Evolutionary conservation across 2,797 vertebrate genomes (phyloP).

Genomic region (Botia kubotai): DNA sequence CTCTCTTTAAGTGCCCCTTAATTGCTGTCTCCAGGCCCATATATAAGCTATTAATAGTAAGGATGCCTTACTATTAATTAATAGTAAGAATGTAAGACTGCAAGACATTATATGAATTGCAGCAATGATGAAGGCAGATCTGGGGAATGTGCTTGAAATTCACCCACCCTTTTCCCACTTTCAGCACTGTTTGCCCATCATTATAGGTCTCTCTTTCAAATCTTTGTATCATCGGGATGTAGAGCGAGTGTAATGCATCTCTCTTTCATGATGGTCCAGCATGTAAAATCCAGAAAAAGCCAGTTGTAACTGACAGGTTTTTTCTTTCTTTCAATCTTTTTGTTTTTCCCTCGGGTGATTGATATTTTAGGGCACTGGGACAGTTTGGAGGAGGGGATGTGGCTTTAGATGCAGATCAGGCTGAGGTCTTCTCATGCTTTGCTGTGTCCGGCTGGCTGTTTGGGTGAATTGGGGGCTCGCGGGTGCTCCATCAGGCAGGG

Average conservation of each 20-base stretch:
- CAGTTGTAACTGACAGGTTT: conserved; percentile 44
- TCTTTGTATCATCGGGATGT: conserved; percentile 55
- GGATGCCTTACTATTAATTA: too few relatives aligned
- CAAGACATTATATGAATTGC: neutral
- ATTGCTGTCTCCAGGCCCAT: conserved; percentile 44
- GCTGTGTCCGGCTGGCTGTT: conserved; percentile 19
- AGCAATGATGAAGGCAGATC: neutral
- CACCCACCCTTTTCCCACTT: conserved; percentile 1
- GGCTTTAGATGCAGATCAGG: conserved; percentile 63
- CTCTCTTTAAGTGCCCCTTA: conserved; percentile 59
- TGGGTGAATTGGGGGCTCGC: conserved; percentile 43
- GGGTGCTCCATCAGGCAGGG: conserved; percentile 41
- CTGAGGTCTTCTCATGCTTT: conserved; percentile 65
- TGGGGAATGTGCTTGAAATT: conserved; percentile 3
- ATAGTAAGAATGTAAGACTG: conserved; percentile 36
- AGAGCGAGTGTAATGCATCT: conserved; percentile 69
- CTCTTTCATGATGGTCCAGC: conserved; percentile 55
- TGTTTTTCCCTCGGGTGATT: conserved; percentile 53
- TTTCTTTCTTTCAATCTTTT: conserved; percentile 22
- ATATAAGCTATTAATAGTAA: conserved; percentile 15
- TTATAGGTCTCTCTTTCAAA: neutral
- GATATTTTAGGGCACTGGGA: conserved; percentile 70
- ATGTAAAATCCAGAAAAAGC: conserved; percentile 45
- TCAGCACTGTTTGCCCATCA: conserved; percentile 34
- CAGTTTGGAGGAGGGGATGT: conserved; percentile 49